Evolutionary conservation across 2,797 vertebrate genomes (phyloP).

Genomic region (Gastrophryne carolinensis): DNA sequence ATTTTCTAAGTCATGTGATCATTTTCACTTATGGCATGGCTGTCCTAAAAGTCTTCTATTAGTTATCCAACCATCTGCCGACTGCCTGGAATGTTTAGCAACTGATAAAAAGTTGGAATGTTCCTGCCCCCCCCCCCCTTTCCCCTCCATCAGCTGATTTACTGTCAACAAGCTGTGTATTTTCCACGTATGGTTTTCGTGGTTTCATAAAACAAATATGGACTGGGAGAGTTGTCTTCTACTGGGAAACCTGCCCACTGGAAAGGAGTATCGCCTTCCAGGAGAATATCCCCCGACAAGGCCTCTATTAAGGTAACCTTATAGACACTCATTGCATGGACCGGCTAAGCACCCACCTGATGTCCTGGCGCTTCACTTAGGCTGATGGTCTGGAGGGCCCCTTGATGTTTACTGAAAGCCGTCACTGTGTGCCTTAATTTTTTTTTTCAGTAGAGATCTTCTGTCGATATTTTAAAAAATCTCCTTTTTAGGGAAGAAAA

Average conservation of each 20-base stretch:
- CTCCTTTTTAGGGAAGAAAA: not conserved
- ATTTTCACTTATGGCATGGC: no score
- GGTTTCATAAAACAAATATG: slow-evolving; percentile 52
- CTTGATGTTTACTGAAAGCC: slow-evolving; percentile 6
- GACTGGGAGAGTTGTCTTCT: slow-evolving; percentile 49
- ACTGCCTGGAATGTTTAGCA: not conserved
- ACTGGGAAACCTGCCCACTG: slow-evolving; percentile 45
- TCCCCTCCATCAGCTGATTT: slow-evolving; percentile 27
- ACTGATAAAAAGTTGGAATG: slow-evolving; percentile 9
- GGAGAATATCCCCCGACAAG: slow-evolving; percentile 46
- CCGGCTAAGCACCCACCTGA: slow-evolving; percentile 24
- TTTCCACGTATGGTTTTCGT: slow-evolving; percentile 50
- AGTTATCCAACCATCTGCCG: no score
- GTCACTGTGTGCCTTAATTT: slow-evolving; percentile 23
- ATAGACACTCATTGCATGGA: slow-evolving; percentile 25
- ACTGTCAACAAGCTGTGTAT: slow-evolving; percentile 43
- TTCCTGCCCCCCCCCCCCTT: slow-evolving; percentile 8
- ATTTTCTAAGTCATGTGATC: no score
- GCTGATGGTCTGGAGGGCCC: not conserved
- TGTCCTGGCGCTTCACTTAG: not conserved
- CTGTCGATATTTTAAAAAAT: not conserved
- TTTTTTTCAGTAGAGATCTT: not conserved
- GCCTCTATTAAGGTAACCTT: slow-evolving; percentile 42
- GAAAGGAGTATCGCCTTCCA: slow-evolving; percentile 39
- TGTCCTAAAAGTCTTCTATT: no score